Evolutionary conservation across 1,140 invertebrate genomes (phyloP), one percentile per base, ranked within the genome.

Genomic region (Calycopis cecrops): DNA sequence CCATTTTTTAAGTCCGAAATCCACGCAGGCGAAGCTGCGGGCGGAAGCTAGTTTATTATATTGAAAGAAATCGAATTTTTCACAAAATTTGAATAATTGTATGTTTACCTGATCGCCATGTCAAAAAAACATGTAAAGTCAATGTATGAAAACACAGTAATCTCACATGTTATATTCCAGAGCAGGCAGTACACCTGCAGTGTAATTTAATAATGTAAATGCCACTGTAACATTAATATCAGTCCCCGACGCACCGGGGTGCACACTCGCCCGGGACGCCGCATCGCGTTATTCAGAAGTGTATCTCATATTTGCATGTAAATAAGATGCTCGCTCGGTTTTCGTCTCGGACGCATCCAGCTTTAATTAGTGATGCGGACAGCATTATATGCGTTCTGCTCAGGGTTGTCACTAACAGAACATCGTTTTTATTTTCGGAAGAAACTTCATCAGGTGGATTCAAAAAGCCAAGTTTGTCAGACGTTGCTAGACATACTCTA

Each of bases 241-340:
- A 44, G 40, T 44, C 1, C 21, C 21, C 21, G 21, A 28, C 21
- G 21, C 14, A 12, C n/a, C 28, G 48, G 12, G 34, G 7, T 34
- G 48, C n/a, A 42, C 40, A 11, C 16, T 16, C 17, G 40, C 38
- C n/a, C n/a, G 38, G 52, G 53, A 55, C 58, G 35, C 57, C 33
- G 34, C 55, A 40, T 55, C 54, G 47, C 52, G 55, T 61, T 57
- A 57, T 61, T 38, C 55, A 28, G 55, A 53, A 61, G 56, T 61
- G 40, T 50, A 48, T 57, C 55, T 57, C 59, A 60, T 59, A 63
- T 63, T 63, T 63, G 62, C 62, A 63, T 63, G 57, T 40, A 60
- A 63, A 63, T 59, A 63, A 60, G 57, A 60, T 60, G 52, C 47
- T 55, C 51, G 53, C 48, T 47, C 52, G 52, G 40, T 53, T 53